Conservation (phyloP, 2,797 vertebrate species). For the Anguilla obscura region DNA sequence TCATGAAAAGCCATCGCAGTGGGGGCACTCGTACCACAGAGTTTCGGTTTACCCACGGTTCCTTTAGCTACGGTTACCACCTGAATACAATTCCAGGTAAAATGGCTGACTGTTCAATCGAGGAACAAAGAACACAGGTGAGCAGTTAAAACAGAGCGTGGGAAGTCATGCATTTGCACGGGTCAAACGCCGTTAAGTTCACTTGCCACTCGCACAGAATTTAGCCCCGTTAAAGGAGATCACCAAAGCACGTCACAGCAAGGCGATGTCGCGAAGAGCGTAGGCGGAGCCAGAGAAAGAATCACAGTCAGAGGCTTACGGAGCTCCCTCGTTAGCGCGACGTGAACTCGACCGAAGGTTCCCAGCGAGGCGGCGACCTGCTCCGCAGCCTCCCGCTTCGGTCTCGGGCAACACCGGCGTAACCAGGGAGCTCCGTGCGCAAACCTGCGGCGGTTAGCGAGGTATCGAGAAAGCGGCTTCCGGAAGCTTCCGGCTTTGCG, state of each 20-base stretch:
- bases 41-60: background rate
- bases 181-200: background rate
- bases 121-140: background rate
- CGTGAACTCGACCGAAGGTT: background rate
- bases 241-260: constrained; percentile 7
- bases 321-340: background rate
- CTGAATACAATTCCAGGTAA: background rate
- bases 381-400: background rate
- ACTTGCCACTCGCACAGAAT: background rate
- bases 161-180: background rate
- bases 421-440: background rate
- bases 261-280: background rate
- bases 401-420: background rate
- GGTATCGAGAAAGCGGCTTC: background rate
- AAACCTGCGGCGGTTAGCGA: background rate
- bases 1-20: constrained; percentile 23
- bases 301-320: background rate
- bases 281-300: background rate
- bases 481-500: background rate
- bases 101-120: background rate
- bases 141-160: background rate
- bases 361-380: background rate
- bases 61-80: background rate
- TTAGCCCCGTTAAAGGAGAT: background rate
- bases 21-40: constrained; percentile 25